Evolutionary conservation across 2,888 invertebrate genomes (phyloP).

Genomic region (Caenorhabditis wallacei): DNA sequence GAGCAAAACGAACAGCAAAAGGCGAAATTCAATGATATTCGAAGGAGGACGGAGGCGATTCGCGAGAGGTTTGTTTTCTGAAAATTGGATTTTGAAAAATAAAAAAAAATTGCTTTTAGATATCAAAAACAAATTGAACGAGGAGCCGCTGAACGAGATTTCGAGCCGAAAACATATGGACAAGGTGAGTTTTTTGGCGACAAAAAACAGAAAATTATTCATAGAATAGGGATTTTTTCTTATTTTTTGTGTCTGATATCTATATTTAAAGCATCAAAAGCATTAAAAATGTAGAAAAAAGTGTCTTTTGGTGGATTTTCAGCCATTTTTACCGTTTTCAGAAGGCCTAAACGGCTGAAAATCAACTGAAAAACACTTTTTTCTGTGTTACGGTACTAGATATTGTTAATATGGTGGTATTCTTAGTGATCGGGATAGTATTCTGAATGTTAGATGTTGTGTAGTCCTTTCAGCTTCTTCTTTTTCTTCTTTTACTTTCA

Average conservation of each 20-base stretch:
- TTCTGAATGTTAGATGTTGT: conserved; percentile 49
- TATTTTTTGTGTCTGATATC: no score
- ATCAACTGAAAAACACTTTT: no score
- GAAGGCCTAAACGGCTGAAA: no score
- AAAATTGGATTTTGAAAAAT: background rate
- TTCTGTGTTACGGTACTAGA: no score
- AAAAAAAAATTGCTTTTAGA: conserved; percentile 61
- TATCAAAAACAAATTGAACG: conserved; percentile 75
- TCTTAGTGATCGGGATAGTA: conserved; percentile 3
- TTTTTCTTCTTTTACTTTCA: conserved; percentile 10
- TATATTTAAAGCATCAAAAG: no score
- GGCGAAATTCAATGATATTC: conserved; percentile 93
- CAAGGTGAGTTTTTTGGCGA: conserved; percentile 72
- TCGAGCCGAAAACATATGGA: conserved; percentile 80
- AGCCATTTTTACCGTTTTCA: no score
- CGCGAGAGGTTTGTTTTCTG: conserved; percentile 61
- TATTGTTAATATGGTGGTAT: conserved; percentile 1
- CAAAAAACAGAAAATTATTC: no score
- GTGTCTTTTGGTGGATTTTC: no score
- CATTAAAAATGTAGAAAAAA: no score
- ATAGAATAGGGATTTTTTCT: no score
- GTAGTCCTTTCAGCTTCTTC: conserved; percentile 39
- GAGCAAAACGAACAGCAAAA: conserved; percentile 92
- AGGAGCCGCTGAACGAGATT: conserved; percentile 55
- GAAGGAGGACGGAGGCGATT: conserved; percentile 96